Evolutionary conservation across 1,140 invertebrate species (phyloP), one percentile per base, ranked within the genome.

Genomic region (Philaenus spumarius): DNA sequence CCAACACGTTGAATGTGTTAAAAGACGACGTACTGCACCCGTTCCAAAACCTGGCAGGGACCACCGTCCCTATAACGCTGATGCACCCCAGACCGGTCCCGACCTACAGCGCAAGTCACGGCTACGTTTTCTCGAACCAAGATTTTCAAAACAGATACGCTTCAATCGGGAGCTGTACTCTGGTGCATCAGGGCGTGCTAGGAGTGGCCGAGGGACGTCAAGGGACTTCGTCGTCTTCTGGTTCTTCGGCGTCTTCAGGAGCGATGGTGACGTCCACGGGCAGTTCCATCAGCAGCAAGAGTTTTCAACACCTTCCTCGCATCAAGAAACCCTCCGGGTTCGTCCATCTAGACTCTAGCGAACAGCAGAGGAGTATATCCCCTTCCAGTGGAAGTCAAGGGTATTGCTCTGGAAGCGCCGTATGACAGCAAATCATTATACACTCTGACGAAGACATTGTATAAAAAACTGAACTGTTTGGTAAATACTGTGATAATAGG

Each of bases 61-160:
- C 75, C 24, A 76, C 75, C 0, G 75, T 76, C 4, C 75, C 74
- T 3, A 76, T 76, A 24, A 75, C 72, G 1, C 55, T 75, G n/a
- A 76, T 75, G 57, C 74, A 75, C 37, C 73, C 75, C 12, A 15
- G 37, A 17, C 51, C 34, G 17, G 26, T 15, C 1, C 4, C 20
- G 6, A 19, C 55, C 20, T 1, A 17, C 9, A 11, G 12, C 17
- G 22, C n/a, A 22, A 15, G 47, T 46, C 14, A 23, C 42, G 24
- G 34, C 22, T 45, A 39, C 24, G 9, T 48, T 39, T 17, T 35
- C 45, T 17, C 30, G 34, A 23, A 23, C 17, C 22, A 30, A 35
- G 42, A 47, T 20, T 46, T 30, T 22, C n/a, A 39, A 11, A 17
- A 39, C 12, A 14, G 55, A 30, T 58, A 48, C 45, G 46, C 55